Evolutionary conservation across 2,797 vertebrate genomes (phyloP).

Genomic region (Galago senegalensis): DNA sequence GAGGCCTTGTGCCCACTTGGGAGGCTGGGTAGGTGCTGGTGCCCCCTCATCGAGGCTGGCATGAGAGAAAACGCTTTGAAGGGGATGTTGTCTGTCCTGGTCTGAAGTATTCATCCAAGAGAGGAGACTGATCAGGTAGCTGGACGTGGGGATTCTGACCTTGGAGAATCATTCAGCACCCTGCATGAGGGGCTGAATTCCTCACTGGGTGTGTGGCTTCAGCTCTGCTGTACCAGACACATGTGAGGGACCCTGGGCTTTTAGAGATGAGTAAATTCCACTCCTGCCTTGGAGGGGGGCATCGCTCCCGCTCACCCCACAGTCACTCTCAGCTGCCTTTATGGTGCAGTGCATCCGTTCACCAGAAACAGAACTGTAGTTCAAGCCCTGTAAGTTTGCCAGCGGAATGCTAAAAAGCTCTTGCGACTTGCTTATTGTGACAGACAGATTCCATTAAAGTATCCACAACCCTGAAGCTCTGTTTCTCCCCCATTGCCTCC

Average conservation of each 20-base stretch:
- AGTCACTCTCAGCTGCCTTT: not conserved
- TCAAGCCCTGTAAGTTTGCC: rapidly evolving
- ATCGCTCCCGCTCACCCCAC: rapidly evolving
- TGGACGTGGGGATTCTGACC: not conserved
- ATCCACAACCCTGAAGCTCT: conserved; percentile 67
- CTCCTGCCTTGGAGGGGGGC: too few species aligned
- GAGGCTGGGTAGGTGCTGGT: rapidly evolving
- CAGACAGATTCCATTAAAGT: conserved; percentile 83
- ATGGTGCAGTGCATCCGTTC: not conserved
- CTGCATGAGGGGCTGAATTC: not conserved
- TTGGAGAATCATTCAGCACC: too few species aligned
- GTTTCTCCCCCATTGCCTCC: not conserved
- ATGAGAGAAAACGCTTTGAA: not conserved
- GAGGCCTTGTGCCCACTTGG: rapidly evolving
- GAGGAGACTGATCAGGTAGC: not conserved
- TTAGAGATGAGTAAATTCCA: not conserved
- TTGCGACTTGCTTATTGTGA: conserved; percentile 81
- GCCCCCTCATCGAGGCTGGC: not conserved
- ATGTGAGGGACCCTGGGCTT: rapidly evolving
- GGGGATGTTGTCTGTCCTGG: rapidly evolving
- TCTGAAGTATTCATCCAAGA: not conserved
- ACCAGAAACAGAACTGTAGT: not conserved
- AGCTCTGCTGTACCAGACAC: rapidly evolving
- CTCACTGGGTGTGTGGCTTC: too few species aligned
- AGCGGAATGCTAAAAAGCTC: not conserved